Conservation (phyloP, 2,113 vertebrate species). For the Siphamia tubifer region DNA sequence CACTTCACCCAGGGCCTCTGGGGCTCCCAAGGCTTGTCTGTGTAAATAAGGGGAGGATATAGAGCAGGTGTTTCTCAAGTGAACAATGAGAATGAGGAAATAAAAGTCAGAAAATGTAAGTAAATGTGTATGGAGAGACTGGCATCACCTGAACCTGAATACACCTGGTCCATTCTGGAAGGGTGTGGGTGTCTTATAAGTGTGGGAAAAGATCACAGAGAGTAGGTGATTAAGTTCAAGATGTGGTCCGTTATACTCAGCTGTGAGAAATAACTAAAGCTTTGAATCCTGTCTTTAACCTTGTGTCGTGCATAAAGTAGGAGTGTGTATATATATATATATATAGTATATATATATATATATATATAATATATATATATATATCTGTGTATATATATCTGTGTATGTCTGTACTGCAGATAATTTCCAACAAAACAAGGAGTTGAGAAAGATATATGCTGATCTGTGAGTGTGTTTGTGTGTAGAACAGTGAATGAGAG, state of each 20-base stretch:
- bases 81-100: neutral
- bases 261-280: constrained; percentile 40
- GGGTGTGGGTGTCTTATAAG: neutral
- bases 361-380: too few relatives aligned
- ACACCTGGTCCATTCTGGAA: neutral
- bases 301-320: constrained; percentile 29
- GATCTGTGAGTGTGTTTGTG: neutral
- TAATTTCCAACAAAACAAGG: neutral
- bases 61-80: neutral
- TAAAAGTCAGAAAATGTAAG: neutral
- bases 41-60: neutral
- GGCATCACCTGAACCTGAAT: neutral
- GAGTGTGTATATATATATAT: neutral
- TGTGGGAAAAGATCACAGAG: constrained; percentile 32
- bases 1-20: neutral
- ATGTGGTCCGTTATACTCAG: constrained; percentile 27
- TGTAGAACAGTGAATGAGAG: neutral
- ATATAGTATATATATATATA: too few relatives aligned
- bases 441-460: neutral
- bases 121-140: neutral
- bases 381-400: too few relatives aligned
- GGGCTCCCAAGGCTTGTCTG: neutral
- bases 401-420: neutral
- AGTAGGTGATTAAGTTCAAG: constrained; percentile 45
- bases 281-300: constrained; percentile 48